A percentile compares a stretch with the other conserved stretches of the same genome.
phyloP scores from a whole-genome alignment of 37 sponge, comb jelly and placozoan species.

The Halichondria panicea region DNA sequence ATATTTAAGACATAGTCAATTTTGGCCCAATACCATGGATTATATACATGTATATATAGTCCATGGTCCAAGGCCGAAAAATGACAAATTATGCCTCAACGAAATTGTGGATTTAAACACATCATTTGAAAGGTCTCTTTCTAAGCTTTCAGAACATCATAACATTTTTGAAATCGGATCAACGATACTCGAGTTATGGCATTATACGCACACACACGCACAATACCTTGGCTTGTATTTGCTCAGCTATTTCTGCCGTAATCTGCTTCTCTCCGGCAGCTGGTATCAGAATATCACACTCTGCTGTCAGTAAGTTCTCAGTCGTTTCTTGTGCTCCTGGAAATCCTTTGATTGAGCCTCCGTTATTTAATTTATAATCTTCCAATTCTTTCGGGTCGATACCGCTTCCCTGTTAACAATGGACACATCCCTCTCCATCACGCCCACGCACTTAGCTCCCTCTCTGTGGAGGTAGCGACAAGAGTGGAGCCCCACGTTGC shows the following conservation, averaged over 20 bases:
- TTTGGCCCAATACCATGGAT: too few relatives aligned
- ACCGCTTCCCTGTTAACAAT: constrained; percentile 86
- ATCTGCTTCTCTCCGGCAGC: constrained; percentile 94
- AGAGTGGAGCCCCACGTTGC: constrained; percentile 95
- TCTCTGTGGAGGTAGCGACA: constrained; percentile 86
- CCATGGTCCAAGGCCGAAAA: too few relatives aligned
- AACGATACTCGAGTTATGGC: too few relatives aligned
- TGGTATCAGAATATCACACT: constrained; percentile 98
- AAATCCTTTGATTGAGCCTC: constrained; percentile 85
- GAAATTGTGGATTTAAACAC: too few relatives aligned
- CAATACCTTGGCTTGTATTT: constrained; percentile 92
- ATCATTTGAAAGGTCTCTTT: too few relatives aligned
- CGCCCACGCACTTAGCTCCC: constrained; percentile 92
- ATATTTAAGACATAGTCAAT: too few relatives aligned
- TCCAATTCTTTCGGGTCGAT: constrained; percentile 94
- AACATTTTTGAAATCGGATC: too few relatives aligned
- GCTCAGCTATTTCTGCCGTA: constrained; percentile 74
- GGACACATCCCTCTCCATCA: constrained; percentile 91
- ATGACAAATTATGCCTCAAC: too few relatives aligned
- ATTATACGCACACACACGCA: too few relatives aligned
- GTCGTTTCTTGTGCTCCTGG: constrained; percentile 82
- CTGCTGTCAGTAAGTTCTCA: constrained; percentile 82
- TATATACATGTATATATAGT: too few relatives aligned
- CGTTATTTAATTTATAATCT: constrained; percentile 60
- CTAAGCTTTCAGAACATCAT: too few relatives aligned